phyloP scores from a whole-genome alignment of 2,797 vertebrate species.

The Fistularia commersonii region DNA sequence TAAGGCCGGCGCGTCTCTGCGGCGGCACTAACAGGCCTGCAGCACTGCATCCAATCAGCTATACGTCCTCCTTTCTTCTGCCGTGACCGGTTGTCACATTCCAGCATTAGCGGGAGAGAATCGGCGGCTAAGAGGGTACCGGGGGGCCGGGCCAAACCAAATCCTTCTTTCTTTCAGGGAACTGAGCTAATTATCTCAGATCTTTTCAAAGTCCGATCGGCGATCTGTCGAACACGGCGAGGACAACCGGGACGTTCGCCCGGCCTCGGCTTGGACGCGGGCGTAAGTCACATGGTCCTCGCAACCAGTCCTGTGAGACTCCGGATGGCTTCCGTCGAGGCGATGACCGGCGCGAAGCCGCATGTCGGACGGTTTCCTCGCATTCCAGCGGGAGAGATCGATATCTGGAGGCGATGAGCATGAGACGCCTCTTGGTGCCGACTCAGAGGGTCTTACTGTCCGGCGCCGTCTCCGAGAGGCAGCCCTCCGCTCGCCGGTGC shows the following conservation, averaged over 20 bases:
- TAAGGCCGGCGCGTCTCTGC: too few relatives aligned
- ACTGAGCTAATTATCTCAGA: conserved; percentile 55
- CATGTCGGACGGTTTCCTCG: too few relatives aligned
- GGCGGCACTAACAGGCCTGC: conserved; percentile 40
- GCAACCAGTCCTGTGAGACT: conserved; percentile 2
- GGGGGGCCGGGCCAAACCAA: conserved; percentile 50
- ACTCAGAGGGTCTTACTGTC: too few relatives aligned
- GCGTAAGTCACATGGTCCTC: conserved; percentile 37
- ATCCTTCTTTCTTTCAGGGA: conserved; percentile 61
- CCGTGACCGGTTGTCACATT: conserved; percentile 70
- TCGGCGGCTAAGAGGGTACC: conserved; percentile 45
- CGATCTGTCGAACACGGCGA: conserved; percentile 60
- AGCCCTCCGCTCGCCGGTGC: too few relatives aligned
- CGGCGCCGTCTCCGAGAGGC: too few relatives aligned
- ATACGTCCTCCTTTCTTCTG: conserved; percentile 61
- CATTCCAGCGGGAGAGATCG: too few relatives aligned
- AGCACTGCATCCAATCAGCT: conserved; percentile 60
- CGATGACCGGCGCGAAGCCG: too few relatives aligned
- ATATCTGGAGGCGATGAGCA: too few relatives aligned
- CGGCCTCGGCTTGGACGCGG: conserved; percentile 36
- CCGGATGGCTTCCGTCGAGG: too few relatives aligned
- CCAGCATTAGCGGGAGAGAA: conserved; percentile 57
- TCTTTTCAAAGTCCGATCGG: conserved; percentile 61
- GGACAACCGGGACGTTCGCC: conserved; percentile 56
- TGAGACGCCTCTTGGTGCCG: too few relatives aligned